Conservation (phyloP, 1,140 invertebrate species). For the Cataglyphis hispanica region DNA sequence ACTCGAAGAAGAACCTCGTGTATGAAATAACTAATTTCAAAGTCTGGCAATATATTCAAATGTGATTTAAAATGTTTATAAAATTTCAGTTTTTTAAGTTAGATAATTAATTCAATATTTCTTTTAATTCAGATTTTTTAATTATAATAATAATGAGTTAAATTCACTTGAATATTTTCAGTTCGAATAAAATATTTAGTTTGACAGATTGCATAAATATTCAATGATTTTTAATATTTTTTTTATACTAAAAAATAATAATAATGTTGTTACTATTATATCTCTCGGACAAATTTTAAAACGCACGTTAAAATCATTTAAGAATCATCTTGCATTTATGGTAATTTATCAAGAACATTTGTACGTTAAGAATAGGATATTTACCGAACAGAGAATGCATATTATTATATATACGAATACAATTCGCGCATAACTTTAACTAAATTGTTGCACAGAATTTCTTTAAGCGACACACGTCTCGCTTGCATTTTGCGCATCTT, state of each 20-base stretch:
- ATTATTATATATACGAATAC: background rate
- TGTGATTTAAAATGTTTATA: constrained; percentile 9
- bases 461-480: background rate
- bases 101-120: too few species aligned
- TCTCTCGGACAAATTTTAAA: background rate
- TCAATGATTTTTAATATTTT: background rate
- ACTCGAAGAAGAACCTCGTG: background rate
- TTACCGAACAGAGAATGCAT: background rate
- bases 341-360: background rate
- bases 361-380: background rate
- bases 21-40: constrained; percentile 26
- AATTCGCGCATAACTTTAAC: background rate
- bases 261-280: background rate
- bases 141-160: too few species aligned
- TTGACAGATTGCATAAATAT: background rate
- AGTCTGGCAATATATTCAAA: background rate
- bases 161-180: too few species aligned
- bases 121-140: too few species aligned
- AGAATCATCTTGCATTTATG: background rate
- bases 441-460: background rate
- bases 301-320: background rate
- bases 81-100: too few species aligned
- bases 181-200: too few species aligned
- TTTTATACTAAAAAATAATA: background rate
- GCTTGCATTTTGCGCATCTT: constrained; percentile 8